These are phyloP conservation scores for Equus quagga DNA, from an alignment of 2,113 vertebrate genomes.

Conservation along the genomic window DNA sequence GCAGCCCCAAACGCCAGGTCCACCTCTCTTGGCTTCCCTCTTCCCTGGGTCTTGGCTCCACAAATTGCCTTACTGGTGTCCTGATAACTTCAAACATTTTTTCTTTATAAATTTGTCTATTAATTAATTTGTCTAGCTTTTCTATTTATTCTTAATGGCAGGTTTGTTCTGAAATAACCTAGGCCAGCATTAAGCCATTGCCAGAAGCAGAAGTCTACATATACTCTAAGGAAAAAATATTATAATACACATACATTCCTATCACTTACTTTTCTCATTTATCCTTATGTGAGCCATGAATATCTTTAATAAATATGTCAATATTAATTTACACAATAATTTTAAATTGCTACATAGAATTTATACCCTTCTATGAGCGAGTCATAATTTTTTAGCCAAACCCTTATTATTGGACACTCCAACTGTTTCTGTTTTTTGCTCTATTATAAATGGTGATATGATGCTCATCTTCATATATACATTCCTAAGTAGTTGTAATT, in stretches of 20 bases:
- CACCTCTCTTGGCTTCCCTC: neutral
- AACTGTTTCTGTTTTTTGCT: slow-evolving; percentile 12
- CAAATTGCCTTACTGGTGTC: neutral
- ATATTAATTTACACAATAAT: slow-evolving; percentile 47
- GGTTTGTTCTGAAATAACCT: slow-evolving; percentile 22
- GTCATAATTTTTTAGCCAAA: slow-evolving; percentile 24
- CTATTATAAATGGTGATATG: neutral
- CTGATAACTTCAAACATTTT: neutral
- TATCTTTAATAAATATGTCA: neutral
- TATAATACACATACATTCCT: neutral
- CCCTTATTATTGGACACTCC: neutral
- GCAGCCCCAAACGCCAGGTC: neutral
- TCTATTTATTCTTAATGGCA: neutral
- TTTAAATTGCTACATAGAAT: slow-evolving; percentile 34
- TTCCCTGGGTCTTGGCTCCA: neutral
- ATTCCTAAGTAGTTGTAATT: slow-evolving; percentile 20
- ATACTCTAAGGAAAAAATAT: neutral
- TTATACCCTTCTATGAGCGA: neutral
- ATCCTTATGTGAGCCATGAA: neutral
- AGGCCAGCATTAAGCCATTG: neutral
- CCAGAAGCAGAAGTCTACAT: neutral
- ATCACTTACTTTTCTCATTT: slow-evolving; percentile 11
- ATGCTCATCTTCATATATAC: neutral
- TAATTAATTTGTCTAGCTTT: neutral
- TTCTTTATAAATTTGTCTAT: neutral